phyloP scores from a whole-genome alignment of 2,888 invertebrate genomes.

The Drosophila siamana region DNA sequence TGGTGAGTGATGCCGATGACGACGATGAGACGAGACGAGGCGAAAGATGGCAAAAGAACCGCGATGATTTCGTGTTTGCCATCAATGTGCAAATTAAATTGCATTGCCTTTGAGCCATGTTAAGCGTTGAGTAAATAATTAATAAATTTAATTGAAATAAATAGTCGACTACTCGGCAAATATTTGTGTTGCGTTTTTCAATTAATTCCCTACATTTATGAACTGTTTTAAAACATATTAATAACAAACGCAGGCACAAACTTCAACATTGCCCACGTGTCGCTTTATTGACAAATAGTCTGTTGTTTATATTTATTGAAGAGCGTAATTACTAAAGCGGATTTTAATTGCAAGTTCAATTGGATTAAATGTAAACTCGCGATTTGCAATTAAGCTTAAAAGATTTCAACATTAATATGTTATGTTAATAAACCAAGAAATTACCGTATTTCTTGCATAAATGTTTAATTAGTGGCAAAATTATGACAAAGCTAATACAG shows the following conservation, averaged over 20 bases:
- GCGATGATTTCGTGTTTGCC: no score
- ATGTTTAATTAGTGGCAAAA: neutral
- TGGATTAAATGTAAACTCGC: neutral
- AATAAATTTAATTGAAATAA: conserved; percentile 41
- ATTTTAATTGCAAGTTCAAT: conserved; percentile 3
- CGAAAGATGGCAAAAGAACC: neutral
- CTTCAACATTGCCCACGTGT: neutral
- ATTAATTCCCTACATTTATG: conserved; percentile 17
- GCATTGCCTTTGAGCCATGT: conserved; percentile 2
- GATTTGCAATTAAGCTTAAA: neutral
- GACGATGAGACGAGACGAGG: no score
- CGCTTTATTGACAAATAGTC: neutral
- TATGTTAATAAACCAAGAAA: neutral
- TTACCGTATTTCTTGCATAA: neutral
- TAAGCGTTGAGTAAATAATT: conserved; percentile 32
- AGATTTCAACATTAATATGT: neutral
- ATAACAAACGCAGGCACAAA: neutral
- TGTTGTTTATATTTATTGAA: conserved; percentile 3
- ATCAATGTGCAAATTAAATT: conserved; percentile 4
- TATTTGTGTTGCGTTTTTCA: conserved; percentile 27
- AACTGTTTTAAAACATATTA: conserved; percentile 8
- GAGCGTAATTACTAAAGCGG: neutral
- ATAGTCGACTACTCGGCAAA: conserved; percentile 36
- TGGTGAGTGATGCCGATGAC: neutral
- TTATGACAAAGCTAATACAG: neutral